Conservation (phyloP, 2,797 vertebrate species). For the Manis crassicaudata region DNA sequence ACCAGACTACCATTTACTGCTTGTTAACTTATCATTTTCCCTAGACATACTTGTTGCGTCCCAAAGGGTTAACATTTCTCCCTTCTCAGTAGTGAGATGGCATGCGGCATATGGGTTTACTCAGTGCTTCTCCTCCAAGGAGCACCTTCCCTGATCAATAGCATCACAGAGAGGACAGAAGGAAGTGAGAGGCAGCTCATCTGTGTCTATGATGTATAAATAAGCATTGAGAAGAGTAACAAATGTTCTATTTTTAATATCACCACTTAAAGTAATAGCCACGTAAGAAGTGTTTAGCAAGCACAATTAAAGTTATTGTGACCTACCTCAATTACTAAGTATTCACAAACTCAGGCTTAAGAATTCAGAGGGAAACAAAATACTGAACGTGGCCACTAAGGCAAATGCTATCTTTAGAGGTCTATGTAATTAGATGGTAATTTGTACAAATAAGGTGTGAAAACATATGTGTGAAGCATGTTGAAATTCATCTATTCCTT, state of each 20-base stretch:
- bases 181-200: background rate
- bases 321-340: background rate
- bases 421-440: constrained; percentile 20
- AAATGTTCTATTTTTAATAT: constrained; percentile 44
- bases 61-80: background rate
- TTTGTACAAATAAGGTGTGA: constrained; percentile 8
- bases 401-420: constrained; percentile 44
- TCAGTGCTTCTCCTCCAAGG: background rate
- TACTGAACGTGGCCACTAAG: constrained; percentile 44
- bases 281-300: constrained; percentile 37
- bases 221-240: constrained; percentile 36
- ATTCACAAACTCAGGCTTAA: background rate
- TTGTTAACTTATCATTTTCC: background rate
- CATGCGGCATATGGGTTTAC: background rate
- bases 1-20: background rate
- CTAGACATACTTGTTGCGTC: background rate
- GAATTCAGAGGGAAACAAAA: constrained; percentile 43
- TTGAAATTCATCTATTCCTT: background rate
- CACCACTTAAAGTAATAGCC: constrained; percentile 58
- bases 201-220: background rate
- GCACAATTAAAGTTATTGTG: constrained; percentile 44
- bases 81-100: background rate
- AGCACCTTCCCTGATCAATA: background rate
- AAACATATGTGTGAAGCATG: background rate
- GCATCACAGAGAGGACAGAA: background rate